Base-by-base conservation (phyloP, 2,113 vertebrate genomes). In the Sciurus niger region DNA sequence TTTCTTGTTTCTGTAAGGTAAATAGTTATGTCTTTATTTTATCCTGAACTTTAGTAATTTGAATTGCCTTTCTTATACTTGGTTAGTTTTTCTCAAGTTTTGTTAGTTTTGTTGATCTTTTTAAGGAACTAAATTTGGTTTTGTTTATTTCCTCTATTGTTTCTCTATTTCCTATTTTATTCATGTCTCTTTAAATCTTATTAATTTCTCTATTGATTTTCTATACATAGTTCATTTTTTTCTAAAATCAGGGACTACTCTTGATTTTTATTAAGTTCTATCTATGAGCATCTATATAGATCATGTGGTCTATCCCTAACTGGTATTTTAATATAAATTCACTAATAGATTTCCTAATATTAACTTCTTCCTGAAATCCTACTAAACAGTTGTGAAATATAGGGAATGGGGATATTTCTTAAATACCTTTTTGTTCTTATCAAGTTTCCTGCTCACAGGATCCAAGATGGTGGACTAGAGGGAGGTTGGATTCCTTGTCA, bases 171-270 rank as follows among this genome's bases (percentile, higher is more conserved):
- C 82, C 37, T 60, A 25, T 74, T 37, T 89, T 46, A 48, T 60
- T 90, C 55, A 55, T 83, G 51, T 73, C 28, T 72, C 37, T 28
- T 91, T 12, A 7, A 83, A 84, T 84, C 68, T 92, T 92, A 84
- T 68, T n/a, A 30, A 32, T 51, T 76, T 2, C 14, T 77, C 24
- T 84, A 55, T 14, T 89, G 10, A 43, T 34, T 79, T 94, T 53
- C 25, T 63, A 25, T 25, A 72, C 28, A 68, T 43, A 6, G 25
- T 72, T 70, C 48, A 34, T 60, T 79, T 34, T 63, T 63, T 55
- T 68, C 77, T 83, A 76, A 84, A 70, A 51, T 58, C 78, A 46
- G 24, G 9, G 12, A 85, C 13, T 70, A 48, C 24, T 40, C 20
- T 63, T 86, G 28, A 34, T 43, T 86, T 91, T 77, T 90, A 68